These are phyloP conservation scores for Sebastes nivosus DNA, from an alignment of 2,797 vertebrate species.

Conservation along the genomic window DNA sequence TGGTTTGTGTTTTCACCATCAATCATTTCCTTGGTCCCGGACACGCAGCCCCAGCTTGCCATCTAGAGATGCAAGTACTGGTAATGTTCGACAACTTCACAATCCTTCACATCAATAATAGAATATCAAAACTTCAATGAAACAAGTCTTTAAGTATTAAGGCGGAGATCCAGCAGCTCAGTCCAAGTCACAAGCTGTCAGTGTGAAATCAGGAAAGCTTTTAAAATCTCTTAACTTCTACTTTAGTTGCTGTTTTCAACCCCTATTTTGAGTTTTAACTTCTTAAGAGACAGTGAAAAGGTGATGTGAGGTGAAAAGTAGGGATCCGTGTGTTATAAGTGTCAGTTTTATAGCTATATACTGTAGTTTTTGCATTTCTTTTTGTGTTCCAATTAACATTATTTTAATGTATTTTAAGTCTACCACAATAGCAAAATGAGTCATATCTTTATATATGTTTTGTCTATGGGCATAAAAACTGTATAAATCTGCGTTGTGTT, in stretches of 20 bases:
- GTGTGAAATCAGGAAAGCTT: neutral
- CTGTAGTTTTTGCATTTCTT: neutral
- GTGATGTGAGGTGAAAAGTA: neutral
- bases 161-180: neutral
- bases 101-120: conserved; percentile 29
- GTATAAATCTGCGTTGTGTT: neutral
- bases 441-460: neutral
- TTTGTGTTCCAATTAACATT: neutral
- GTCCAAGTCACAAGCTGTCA: neutral
- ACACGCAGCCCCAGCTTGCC: neutral
- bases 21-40: neutral
- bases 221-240: neutral
- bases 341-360: neutral
- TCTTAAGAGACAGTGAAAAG: neutral
- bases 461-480: neutral
- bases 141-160: conserved; percentile 14
- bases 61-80: neutral
- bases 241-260: neutral
- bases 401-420: neutral
- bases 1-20: conserved; percentile 6
- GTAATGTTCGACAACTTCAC: neutral
- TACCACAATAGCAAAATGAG: neutral
- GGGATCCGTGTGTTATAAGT: neutral
- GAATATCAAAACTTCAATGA: conserved; percentile 2
- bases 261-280: neutral